A percentile compares a stretch with the other conserved stretches of the same genome.
Evolutionary conservation across 2,888 invertebrate species (phyloP).

Genomic region (Heteropelma amictum): DNA sequence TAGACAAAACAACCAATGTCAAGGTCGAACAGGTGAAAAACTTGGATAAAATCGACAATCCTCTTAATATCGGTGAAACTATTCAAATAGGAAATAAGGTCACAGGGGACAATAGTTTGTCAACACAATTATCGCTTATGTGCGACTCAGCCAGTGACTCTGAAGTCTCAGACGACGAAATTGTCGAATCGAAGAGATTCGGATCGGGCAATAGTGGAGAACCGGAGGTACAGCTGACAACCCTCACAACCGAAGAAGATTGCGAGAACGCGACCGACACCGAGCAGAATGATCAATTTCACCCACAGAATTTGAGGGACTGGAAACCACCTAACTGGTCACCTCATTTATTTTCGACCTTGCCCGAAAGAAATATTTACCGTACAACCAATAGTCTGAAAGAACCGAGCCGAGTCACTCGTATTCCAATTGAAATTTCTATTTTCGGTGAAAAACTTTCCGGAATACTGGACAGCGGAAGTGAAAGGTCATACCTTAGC

Average conservation of each 20-base stretch:
- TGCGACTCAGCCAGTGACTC: neutral
- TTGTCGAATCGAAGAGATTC: neutral
- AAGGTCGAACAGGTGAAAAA: neutral
- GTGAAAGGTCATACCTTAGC: constrained; percentile 1
- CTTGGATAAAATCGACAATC: neutral
- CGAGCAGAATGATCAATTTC: neutral
- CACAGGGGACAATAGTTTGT: neutral
- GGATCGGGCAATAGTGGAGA: neutral
- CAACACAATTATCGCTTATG: neutral
- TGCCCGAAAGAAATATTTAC: neutral
- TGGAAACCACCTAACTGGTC: neutral
- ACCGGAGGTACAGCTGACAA: neutral
- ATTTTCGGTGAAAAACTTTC: neutral
- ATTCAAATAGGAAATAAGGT: no score
- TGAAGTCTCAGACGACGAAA: neutral
- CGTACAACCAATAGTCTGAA: neutral
- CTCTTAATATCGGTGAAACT: no score
- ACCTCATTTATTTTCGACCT: neutral
- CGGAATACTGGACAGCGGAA: constrained; percentile 7
- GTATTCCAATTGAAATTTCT: neutral
- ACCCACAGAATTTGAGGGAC: neutral
- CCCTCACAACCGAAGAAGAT: neutral
- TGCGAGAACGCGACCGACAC: neutral
- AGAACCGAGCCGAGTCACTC: neutral
- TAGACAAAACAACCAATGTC: neutral